A percentile compares a stretch with the other conserved stretches of the same genome.
phyloP scores from a whole-genome alignment of 2,888 invertebrate genomes.

The Limnephilus marmoratus region DNA sequence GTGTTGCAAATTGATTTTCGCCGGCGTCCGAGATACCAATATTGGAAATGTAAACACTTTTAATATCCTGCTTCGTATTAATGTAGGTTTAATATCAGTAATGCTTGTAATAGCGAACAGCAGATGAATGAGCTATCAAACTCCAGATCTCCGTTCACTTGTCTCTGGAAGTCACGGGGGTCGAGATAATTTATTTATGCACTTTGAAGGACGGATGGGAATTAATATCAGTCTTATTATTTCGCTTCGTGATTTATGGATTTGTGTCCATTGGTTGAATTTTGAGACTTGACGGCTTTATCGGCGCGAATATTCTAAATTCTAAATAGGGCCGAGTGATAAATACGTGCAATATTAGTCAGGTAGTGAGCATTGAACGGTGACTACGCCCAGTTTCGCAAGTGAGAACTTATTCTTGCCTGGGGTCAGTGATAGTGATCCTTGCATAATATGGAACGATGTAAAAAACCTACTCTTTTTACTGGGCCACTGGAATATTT shows the following conservation, averaged over 20 bases:
- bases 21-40: not conserved
- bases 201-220: constrained; percentile 28
- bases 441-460: not conserved
- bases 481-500: not conserved
- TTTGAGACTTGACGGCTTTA: constrained; percentile 5
- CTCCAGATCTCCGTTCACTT: constrained; percentile 42
- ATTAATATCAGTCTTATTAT: not conserved
- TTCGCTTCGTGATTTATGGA: constrained; percentile 28
- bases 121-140: not conserved
- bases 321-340: no score
- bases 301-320: constrained; percentile 2
- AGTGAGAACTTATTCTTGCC: not conserved
- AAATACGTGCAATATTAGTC: not conserved
- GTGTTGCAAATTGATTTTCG: constrained; percentile 6
- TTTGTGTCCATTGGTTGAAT: constrained; percentile 27
- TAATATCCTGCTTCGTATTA: not conserved
- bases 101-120: not conserved
- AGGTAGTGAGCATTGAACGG: not conserved
- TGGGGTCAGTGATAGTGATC: not conserved
- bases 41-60: constrained; percentile 6
- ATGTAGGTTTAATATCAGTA: not conserved
- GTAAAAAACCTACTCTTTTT: not conserved
- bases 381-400: not conserved
- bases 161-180: constrained; percentile 51
- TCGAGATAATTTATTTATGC: constrained; percentile 24